phyloP scores from a whole-genome alignment of 2,113 vertebrate genomes.

The Morone chrysops region DNA sequence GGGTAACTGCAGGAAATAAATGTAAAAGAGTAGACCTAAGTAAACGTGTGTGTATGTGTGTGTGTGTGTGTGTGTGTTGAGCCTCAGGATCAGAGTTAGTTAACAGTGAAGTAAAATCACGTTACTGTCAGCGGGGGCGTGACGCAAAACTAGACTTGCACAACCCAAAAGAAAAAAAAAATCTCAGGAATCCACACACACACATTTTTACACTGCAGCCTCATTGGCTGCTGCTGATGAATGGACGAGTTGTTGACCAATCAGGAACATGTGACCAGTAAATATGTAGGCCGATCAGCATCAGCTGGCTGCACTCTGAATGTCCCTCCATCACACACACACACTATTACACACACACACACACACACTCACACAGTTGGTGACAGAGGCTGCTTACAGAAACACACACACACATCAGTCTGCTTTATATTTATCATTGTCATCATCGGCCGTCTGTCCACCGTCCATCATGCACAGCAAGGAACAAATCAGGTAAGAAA shows the following conservation, averaged over 20 bases:
- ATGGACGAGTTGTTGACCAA: slow-evolving; percentile 61
- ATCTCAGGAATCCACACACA: neutral
- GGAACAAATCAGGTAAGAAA: slow-evolving; percentile 83
- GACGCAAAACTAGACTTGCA: slow-evolving; percentile 9
- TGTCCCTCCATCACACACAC: slow-evolving; percentile 3
- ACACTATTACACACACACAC: neutral
- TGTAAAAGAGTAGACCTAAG: neutral
- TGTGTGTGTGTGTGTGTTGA: slow-evolving; percentile 6
- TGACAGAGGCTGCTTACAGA: neutral
- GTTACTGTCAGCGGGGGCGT: neutral
- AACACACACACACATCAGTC: slow-evolving; percentile 6
- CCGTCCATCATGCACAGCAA: slow-evolving; percentile 80
- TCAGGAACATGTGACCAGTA: slow-evolving; percentile 64
- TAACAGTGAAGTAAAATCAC: slow-evolving; percentile 16
- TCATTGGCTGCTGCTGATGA: slow-evolving; percentile 68
- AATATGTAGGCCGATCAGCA: slow-evolving; percentile 52
- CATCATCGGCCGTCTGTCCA: neutral
- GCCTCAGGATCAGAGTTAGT: slow-evolving; percentile 11
- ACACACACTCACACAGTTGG: neutral
- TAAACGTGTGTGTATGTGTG: slow-evolving; percentile 7
- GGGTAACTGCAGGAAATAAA: no score
- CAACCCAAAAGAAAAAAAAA: slow-evolving; percentile 1
- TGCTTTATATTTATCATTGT: neutral
- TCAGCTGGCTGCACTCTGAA: slow-evolving; percentile 24
- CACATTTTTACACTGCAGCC: neutral